Base-by-base conservation (phyloP, 2,113 vertebrate species). In the Podarcis raffonei region DNA sequence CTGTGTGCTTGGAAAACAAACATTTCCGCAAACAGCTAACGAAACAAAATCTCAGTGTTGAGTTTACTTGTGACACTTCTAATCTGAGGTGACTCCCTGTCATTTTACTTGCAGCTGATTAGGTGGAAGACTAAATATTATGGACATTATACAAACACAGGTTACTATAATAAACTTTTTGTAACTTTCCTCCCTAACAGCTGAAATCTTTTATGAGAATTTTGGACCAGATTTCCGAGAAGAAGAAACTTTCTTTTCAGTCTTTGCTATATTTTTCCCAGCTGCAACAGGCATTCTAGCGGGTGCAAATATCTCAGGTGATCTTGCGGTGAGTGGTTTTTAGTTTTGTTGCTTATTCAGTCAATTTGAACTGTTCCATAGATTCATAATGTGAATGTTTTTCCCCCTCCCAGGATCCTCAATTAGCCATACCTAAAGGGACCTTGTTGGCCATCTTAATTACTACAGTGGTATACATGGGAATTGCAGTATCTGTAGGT, bases 271-370 rank as follows among this genome's bases (percentile, higher is more conserved):
- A 94, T 99, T 99, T 97, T 99, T 99, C 95, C 99, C 99, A 82
- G 99, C 99, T 85, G 99, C 99, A 91, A 99, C 99, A 89, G 99
- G 99, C 90, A 99, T 99, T 95, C 96, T 99, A 94, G 99, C 99
- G 69, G 99, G 99, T 91, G 98, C 99, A 92, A 99, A 99, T 96
- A 99, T 99, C 96, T 99, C 99, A 68, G 99, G 99, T 96, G 99
- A 99, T 95, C 98, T 99, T 87, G 97, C 98, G 79, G 99, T 99
- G 94, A 98, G 98, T 98, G 89, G 76, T 66, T 69, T 75, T 37
- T 82, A 72, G 6, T 9, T 0, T n/a, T 76, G 79, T 65, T 53
- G 48, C 20, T 30, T 30, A 87, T 81, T 2, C 71, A 2, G 39
- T 68, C 48, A 23, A 25, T 23, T 87, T 85, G 42, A 66, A 65